Conservation (phyloP, 2,888 invertebrate genomes). For the Lordiphosa fenestrarum region DNA sequence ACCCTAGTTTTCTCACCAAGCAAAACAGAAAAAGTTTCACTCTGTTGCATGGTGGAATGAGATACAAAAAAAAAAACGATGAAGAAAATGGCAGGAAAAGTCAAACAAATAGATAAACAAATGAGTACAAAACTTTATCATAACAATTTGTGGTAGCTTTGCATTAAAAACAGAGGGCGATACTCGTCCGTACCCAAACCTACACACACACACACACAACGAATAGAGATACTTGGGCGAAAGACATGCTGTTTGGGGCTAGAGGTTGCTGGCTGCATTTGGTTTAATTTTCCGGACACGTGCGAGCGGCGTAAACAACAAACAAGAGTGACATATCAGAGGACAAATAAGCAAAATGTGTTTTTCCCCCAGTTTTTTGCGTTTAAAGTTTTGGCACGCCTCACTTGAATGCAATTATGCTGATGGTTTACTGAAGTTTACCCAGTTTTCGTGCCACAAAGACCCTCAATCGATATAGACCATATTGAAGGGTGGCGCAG, state of each 20-base stretch:
- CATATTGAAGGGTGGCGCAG: slow-evolving; percentile 33
- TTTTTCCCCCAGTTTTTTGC: slow-evolving; percentile 7
- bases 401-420: slow-evolving; percentile 30
- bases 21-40: too few species aligned
- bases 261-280: slow-evolving; percentile 4
- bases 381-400: slow-evolving; percentile 7
- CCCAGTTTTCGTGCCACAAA: slow-evolving; percentile 27
- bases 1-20: too few species aligned
- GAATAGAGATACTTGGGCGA: too few species aligned
- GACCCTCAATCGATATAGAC: slow-evolving; percentile 41
- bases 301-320: slow-evolving; percentile 42
- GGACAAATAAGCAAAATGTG: slow-evolving; percentile 24
- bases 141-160: slow-evolving; percentile 44
- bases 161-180: slow-evolving; percentile 26
- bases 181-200: too few species aligned
- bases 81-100: neutral
- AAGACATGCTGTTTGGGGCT: neutral
- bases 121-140: slow-evolving; percentile 37
- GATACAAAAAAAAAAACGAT: too few species aligned
- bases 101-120: slow-evolving; percentile 13
- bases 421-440: slow-evolving; percentile 17
- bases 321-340: slow-evolving; percentile 38
- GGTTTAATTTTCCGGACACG: slow-evolving; percentile 44
- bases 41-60: too few species aligned
- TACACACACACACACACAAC: too few species aligned